Percentiles rank a stretch among this genome's conserved stretches.
Conservation (phyloP, 2,888 invertebrate species). For the Therioaphis trifolii region DNA sequence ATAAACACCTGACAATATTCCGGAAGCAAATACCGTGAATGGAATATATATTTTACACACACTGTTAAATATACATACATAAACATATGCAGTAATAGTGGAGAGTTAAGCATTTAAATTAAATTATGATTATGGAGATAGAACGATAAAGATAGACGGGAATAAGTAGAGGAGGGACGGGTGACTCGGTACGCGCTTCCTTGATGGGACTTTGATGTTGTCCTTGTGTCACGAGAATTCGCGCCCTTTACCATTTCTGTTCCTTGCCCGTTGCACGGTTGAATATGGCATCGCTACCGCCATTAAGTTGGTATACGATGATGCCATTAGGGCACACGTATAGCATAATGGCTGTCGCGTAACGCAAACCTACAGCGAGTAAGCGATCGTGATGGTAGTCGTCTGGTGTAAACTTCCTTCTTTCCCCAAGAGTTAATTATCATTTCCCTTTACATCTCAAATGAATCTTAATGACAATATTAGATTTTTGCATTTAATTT, state of each 20-base stretch:
- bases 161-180: background rate
- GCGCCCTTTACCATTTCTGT: background rate
- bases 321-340: background rate
- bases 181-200: background rate
- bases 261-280: background rate
- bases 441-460: background rate
- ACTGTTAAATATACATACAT: background rate
- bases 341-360: background rate
- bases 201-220: slow-evolving; percentile 42
- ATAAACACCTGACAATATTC: slow-evolving; percentile 34
- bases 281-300: background rate
- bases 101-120: slow-evolving; percentile 24
- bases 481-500: no score
- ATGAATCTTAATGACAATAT: no score
- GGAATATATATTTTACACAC: background rate
- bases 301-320: slow-evolving; percentile 22
- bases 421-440: background rate
- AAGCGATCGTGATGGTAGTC: background rate
- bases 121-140: slow-evolving; percentile 18
- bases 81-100: background rate
- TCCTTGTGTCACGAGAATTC: slow-evolving; percentile 27
- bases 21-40: slow-evolving; percentile 21
- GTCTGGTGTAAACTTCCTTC: background rate
- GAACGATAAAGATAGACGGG: background rate
- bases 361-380: background rate